Evolutionary conservation across 2,797 vertebrate species (phyloP), one percentile per base, ranked within the genome.

Genomic region (Furcifer pardalis): DNA sequence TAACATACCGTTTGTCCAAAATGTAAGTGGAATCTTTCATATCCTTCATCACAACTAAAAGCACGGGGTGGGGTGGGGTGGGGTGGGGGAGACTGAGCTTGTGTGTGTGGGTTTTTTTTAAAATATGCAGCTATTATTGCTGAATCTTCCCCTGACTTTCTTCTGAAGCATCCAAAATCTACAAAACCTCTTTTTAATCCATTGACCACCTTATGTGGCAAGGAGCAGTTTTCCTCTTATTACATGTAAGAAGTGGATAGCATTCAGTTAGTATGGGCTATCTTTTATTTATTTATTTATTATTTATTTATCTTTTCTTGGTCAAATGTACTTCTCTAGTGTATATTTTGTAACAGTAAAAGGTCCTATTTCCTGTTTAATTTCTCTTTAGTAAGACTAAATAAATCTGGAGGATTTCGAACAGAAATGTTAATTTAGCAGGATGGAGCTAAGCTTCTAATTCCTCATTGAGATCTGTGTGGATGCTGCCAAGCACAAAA

Each of bases 341-440:
- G 56, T 63, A 37, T 32, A 23, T 42, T 77, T 77, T 72, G 37
- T 60, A 5, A 40, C 5, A 37, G 56, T 56, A 52, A 8, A 44
- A 73, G 44, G 40, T 60, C 62, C 9, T 73, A 6, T 19, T 21
- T 81, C 21, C 25, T 63, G 46, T 62, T 8, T 52, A 30, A 87
- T 90, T 81, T 77, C 86, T 60, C 74, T 84, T 35, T 60, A 84
- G 85, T 77, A 80, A 87, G 88, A 60, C 80, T 89, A 88, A 90
- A 81, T 84, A 82, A 84, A 52, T 40, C 69, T 79, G 85, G 0
- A 3, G 83, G 73, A 88, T 83, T 89, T 1, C 25, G 74, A 63
- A 49, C 23, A 73, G 56, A 74, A 59, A 88, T 69, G 74, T 71
- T 81, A 56, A 30, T 72, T 89, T 40, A 83, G 85, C 81, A 35